Evolutionary conservation across 2,797 vertebrate genomes (phyloP).

Genomic region (Sebastes dallii): DNA sequence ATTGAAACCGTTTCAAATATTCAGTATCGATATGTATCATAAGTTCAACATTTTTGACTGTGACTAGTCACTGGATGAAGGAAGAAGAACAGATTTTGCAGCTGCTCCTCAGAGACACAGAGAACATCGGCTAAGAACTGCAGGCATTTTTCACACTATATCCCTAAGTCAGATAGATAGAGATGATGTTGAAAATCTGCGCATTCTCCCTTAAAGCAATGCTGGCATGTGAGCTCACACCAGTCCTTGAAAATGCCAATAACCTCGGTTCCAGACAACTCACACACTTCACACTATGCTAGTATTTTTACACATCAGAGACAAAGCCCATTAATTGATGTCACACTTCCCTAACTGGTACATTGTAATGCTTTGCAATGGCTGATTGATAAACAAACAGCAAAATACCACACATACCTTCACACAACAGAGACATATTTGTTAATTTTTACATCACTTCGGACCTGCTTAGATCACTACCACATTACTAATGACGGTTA

Average conservation of each 20-base stretch:
- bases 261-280: neutral
- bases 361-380: neutral
- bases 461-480: neutral
- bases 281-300: neutral
- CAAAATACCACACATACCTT: neutral
- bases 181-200: no score
- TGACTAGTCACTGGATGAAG: no score
- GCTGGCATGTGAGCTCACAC: neutral
- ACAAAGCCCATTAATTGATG: neutral
- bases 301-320: slow-evolving; percentile 5
- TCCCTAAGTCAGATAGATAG: no score
- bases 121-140: no score
- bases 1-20: no score
- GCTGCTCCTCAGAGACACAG: no score
- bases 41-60: no score
- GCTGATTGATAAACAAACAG: neutral
- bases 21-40: no score
- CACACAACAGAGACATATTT: no score
- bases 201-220: neutral
- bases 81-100: no score
- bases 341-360: neutral
- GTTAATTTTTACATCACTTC: no score
- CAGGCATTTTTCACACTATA: no score
- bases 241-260: neutral
- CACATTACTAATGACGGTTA: neutral